phyloP scores from a whole-genome alignment of 1,140 invertebrate species.

The Leptopilina clavipes region DNA sequence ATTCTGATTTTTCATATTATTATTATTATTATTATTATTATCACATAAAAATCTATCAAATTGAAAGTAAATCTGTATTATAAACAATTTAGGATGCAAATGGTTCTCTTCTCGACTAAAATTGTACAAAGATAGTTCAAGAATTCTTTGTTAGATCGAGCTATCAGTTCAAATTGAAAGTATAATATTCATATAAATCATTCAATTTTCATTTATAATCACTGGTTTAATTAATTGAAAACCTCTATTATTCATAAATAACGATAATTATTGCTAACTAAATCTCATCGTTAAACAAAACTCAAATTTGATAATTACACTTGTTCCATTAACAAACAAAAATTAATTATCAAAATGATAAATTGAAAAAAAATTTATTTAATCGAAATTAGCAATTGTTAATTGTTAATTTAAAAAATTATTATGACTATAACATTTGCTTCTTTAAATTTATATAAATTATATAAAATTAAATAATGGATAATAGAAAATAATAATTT shows the following conservation, averaged over 20 bases:
- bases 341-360: too few relatives aligned
- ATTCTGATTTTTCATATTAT: too few relatives aligned
- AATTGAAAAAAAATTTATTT: too few relatives aligned
- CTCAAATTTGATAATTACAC: too few relatives aligned
- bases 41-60: neutral
- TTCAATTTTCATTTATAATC: neutral
- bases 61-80: neutral
- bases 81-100: neutral
- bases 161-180: constrained; percentile 4
- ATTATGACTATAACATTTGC: neutral
- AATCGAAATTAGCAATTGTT: too few relatives aligned
- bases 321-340: too few relatives aligned
- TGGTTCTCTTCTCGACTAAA: constrained; percentile 16
- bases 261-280: neutral
- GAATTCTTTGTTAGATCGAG: neutral
- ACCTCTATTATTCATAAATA: neutral
- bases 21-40: too few relatives aligned
- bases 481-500: too few relatives aligned
- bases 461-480: neutral
- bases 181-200: neutral
- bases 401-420: neutral
- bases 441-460: neutral
- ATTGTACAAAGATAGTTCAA: neutral
- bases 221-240: neutral
- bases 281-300: neutral